Evolutionary conservation across 2,797 vertebrate species (phyloP), one percentile per base, ranked within the genome.

Genomic region (Hemitrygon akajei): DNA sequence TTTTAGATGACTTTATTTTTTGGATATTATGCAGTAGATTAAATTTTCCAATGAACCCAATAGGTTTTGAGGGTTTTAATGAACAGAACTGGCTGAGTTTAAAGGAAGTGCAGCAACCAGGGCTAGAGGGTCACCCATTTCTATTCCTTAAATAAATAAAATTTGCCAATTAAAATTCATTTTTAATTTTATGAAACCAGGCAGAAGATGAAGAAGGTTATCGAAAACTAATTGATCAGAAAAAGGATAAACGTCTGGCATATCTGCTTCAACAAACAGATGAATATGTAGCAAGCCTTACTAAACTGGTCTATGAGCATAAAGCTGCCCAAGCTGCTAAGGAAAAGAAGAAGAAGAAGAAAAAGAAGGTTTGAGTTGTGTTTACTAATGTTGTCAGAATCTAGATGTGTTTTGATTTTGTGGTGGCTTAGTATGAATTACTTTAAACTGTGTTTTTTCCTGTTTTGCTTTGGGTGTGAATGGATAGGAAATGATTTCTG

Each of bases 151-250:
- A 27, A 60, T 86, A 58, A 11, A 25, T 86, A 27, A 12, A 58
- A 3, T 58, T 27, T 27, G 86, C 66, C 16, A 66, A 22, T 37
- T 37, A 66, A 89, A 18, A 40, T 9, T 89, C 34, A 5, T 40
- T 80, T 80, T 66, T 22, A 37, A 69, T 10, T 89, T 79, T 5
- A 75, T n/a, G 9, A 47, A 79, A 71, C 22, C 94, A 99, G 98
- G 98, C 98, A 75, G 99, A 99, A 96, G 98, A 99, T 95, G 98
- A 99, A 96, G 99, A 99, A 94, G 98, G 99, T 40, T 99, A 99
- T 94, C 96, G 99, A 94, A 98, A 98, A 73, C 95, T 98, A 93
- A 98, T 98, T 75, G 97, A 98, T 94, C 97, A 98, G 73, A 98
- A 98, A 95, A 98, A 98, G 76, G 97, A 98, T 93, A 96, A 97